Evolutionary conservation across 1,140 invertebrate species (phyloP).

Genomic region (Periplaneta americana): DNA sequence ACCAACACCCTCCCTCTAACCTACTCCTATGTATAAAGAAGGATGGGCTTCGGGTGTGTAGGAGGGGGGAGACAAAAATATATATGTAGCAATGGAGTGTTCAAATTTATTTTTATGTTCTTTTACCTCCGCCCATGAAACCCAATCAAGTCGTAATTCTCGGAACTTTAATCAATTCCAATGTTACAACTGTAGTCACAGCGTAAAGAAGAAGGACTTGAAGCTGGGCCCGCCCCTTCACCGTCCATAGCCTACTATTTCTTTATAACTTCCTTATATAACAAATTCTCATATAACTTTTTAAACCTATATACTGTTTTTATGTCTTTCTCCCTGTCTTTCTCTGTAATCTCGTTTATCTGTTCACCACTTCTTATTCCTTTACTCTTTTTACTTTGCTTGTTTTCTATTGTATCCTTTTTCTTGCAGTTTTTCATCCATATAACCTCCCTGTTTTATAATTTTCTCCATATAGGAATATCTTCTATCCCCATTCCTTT

Average conservation of each 20-base stretch:
- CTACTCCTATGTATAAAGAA: background rate
- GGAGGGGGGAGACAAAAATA: no score
- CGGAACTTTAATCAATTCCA: constrained; percentile 18
- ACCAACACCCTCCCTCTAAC: background rate
- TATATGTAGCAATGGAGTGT: background rate
- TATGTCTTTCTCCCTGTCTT: background rate
- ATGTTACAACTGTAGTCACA: constrained; percentile 1
- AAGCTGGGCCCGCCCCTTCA: background rate
- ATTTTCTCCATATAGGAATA: background rate
- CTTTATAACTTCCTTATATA: constrained; percentile 10
- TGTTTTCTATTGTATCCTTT: background rate
- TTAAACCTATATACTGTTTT: background rate
- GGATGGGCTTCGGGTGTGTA: no score
- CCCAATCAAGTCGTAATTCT: constrained; percentile 20
- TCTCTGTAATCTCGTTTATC: background rate
- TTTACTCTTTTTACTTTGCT: background rate
- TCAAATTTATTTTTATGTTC: constrained; percentile 17
- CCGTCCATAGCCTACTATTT: background rate
- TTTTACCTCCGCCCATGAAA: constrained; percentile 17
- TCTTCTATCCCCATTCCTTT: background rate
- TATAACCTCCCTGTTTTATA: background rate
- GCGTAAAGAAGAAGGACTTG: background rate
- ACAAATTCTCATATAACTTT: background rate
- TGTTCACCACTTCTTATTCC: background rate
- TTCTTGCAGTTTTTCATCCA: background rate